Evolutionary conservation across 1,140 invertebrate genomes (phyloP).

Genomic region (Apis cerana): DNA sequence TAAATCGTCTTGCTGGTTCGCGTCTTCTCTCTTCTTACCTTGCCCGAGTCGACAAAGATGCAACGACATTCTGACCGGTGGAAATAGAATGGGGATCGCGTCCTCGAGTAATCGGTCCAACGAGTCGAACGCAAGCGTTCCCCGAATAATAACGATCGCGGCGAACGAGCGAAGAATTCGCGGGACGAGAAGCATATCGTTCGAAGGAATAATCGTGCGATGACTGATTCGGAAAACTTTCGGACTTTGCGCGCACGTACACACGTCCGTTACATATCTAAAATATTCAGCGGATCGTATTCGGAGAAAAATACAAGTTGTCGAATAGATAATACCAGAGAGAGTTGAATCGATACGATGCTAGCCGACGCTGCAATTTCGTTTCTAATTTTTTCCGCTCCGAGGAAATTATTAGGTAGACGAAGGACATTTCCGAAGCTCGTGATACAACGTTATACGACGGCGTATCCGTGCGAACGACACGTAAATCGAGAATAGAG

Average conservation of each 20-base stretch:
- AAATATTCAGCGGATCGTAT: no score
- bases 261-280: no score
- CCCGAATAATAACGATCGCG: not conserved
- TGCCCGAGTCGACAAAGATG: conserved; percentile 47
- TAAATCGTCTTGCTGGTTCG: no score
- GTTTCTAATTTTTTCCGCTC: not conserved
- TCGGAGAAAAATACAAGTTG: no score
- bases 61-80: conserved; percentile 53
- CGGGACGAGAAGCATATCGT: not conserved
- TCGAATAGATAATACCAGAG: no score
- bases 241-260: no score
- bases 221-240: no score
- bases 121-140: conserved; percentile 8
- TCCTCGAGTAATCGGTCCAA: conserved; percentile 52
- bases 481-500: not conserved
- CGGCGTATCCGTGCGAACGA: not conserved
- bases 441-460: not conserved
- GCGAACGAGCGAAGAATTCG: not conserved
- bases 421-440: no score
- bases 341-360: no score
- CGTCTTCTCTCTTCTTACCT: no score
- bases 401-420: not conserved
- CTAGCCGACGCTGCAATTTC: no score
- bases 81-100: conserved; percentile 34
- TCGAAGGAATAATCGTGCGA: not conserved